Base-by-base conservation (phyloP, 2,888 invertebrate genomes). In the Furcula furcula region DNA sequence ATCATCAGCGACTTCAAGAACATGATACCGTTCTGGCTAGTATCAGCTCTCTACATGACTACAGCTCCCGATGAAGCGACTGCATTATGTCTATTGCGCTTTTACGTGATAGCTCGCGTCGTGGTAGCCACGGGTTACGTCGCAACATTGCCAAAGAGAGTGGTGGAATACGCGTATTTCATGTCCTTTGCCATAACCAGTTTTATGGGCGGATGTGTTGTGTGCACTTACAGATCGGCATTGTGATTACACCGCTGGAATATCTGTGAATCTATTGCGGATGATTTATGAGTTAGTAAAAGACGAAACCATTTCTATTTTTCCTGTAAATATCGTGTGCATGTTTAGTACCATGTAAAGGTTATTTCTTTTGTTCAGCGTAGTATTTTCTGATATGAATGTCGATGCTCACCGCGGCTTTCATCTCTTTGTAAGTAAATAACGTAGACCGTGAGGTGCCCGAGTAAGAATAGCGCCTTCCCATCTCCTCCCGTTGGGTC, bases 21-120 rank as follows among this genome's bases (percentile, higher is more conserved):
- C 27, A 34, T 79, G 7, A 76, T 71, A 0, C 76, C 78, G 0
- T 79, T 79, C 34, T 80, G 79, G 78, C 33, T 80, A n/a, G 65
- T 78, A 0, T 67, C 70, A 6, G 77, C 56, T 0, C 31, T 79
- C 1, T 80, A 76, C 11, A 57, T 72, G 42, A 78, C 74, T 0
- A 78, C 76, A 0, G 44, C 43, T 0, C 77, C 77, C 0, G 56
- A 68, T 7, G 33, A 47, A 2, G 7, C n/a, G 0, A 54, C 59
- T 0, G 64, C 75, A 0, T 15, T 68, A 5, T 20, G 32, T 0
- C 43, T 80, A 0, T 29, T 80, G 2, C 53, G 78, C 0, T 12
- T 48, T 0, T 78, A 55, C 21, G 60, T 66, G 0, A 3, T 40
- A 2, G 67, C 74, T 0, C 58, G 76, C 36, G 26, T 72, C 1